These are phyloP conservation scores for Lerema accius DNA, from an alignment of 1,140 invertebrate species.

Conservation along the genomic window DNA sequence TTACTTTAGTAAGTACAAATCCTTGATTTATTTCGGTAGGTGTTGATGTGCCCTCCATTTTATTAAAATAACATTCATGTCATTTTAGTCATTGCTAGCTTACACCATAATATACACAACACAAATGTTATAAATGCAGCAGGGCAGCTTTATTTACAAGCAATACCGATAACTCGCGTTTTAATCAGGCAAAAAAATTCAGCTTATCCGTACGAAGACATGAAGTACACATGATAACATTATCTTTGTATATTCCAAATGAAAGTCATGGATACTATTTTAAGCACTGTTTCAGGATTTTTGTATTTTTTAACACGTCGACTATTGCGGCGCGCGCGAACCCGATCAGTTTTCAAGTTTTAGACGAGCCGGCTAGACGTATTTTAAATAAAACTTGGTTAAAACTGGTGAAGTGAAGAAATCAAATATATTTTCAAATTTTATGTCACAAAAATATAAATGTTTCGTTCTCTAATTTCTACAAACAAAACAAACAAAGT, in stretches of 20 bases:
- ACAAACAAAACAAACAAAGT: too few species aligned
- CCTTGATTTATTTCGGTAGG: slow-evolving; percentile 32
- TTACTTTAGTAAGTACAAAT: slow-evolving; percentile 54
- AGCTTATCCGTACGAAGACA: background rate
- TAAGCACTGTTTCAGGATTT: background rate
- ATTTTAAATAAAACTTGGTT: too few species aligned
- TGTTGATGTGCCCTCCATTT: slow-evolving; percentile 52
- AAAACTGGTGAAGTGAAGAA: too few species aligned
- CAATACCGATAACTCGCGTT: background rate
- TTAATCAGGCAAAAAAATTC: background rate
- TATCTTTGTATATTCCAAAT: background rate
- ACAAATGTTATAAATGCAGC: background rate
- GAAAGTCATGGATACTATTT: background rate
- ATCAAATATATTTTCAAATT: too few species aligned
- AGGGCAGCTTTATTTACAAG: background rate
- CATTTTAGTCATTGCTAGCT: slow-evolving; percentile 3
- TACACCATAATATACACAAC: slow-evolving; percentile 1
- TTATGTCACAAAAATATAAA: too few species aligned
- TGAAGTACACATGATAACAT: background rate
- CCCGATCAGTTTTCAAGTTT: background rate
- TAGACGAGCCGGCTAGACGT: background rate
- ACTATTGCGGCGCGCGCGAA: background rate
- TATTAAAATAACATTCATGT: background rate
- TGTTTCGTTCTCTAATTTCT: too few species aligned
- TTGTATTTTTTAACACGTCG: background rate